Base-by-base conservation (phyloP, 2,797 vertebrate species). In the Pseudomugil gertrudae region DNA sequence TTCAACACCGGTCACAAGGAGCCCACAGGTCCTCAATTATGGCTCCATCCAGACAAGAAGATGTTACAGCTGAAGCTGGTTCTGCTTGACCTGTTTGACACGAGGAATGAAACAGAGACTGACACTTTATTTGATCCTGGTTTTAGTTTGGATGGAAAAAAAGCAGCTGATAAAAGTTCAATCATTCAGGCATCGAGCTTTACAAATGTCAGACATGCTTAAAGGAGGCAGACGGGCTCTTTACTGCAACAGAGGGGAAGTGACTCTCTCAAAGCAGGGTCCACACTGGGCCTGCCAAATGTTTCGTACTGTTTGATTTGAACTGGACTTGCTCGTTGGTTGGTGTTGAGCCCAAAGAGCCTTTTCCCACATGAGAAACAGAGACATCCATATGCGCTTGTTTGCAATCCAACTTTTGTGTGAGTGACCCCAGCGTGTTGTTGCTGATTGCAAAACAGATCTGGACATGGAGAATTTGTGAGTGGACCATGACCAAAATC, bases 381-480 rank as follows among this genome's bases (percentile, higher is more conserved):
- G 4, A 24, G 14, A 35, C 27, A 9, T 15, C 14, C 1, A 14
- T 40, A 33, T 11, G 27, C 15, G 27, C 57, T 29, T 52, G 13
- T 24, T 57, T 30, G 26, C 48, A 50, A 57, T 64, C 57, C 40
- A 23, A 61, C 50, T 38, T 50, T n/a, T 50, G 36, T 40, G n/a
- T 51, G 10, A 50, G 35, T 33, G 56, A 56, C 59, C 32, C 7
- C 19, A 40, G 63, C 50, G 35, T 69, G 47, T 63, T 65, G 43
- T 48, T 60, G 35, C 24, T 33, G 35, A 78, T 75, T 81, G 70
- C 65, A 65, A 69, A 67, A 78, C 72, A 68, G 33, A 71, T 33
- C 69, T 57, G 35, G 56, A 59, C 77, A 23, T 69, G 78, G n/a
- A n/a, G n/a, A n/a, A n/a, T n/a, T n/a, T n/a, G n/a, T 29, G 30